Evolutionary conservation across 2,797 vertebrate species (phyloP).

Genomic region (Hippoglossus hippoglossus): DNA sequence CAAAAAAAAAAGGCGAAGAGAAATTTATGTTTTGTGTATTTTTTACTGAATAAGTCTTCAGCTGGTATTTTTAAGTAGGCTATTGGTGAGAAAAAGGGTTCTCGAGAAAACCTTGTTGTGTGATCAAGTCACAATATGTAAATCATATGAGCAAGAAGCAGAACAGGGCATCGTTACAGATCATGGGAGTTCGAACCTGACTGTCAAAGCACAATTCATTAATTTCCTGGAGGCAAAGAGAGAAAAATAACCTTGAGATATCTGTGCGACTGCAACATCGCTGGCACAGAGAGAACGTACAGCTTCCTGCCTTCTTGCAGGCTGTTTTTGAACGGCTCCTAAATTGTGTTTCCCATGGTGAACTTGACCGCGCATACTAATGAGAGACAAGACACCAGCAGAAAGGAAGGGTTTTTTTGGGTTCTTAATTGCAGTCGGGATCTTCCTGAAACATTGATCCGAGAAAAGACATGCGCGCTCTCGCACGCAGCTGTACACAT

Average conservation of each 20-base stretch:
- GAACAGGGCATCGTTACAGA: background rate
- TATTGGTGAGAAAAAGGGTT: background rate
- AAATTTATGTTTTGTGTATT: conserved; percentile 3
- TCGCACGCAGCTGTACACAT: background rate
- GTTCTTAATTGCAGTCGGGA: conserved; percentile 10
- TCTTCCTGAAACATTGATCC: background rate
- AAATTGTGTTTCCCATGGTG: conserved; percentile 9
- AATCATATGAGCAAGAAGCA: background rate
- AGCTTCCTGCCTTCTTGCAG: background rate
- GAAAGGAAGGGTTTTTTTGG: background rate
- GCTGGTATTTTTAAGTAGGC: background rate
- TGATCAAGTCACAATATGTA: background rate
- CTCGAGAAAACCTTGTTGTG: background rate
- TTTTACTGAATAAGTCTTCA: background rate
- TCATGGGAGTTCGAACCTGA: background rate
- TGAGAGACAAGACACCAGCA: conserved; percentile 9
- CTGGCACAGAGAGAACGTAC: background rate
- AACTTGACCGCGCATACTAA: conserved; percentile 27
- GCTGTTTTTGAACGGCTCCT: conserved; percentile 15
- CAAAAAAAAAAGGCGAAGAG: background rate
- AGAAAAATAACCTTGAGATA: conserved; percentile 17
- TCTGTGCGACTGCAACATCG: background rate
- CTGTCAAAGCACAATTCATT: conserved; percentile 8
- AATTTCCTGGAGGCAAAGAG: background rate
- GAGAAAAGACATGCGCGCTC: background rate